A percentile compares a stretch with the other conserved stretches of the same genome.
phyloP scores from a whole-genome alignment of 2,113 vertebrate species.

The Rhinopomastus cyanomelas region DNA sequence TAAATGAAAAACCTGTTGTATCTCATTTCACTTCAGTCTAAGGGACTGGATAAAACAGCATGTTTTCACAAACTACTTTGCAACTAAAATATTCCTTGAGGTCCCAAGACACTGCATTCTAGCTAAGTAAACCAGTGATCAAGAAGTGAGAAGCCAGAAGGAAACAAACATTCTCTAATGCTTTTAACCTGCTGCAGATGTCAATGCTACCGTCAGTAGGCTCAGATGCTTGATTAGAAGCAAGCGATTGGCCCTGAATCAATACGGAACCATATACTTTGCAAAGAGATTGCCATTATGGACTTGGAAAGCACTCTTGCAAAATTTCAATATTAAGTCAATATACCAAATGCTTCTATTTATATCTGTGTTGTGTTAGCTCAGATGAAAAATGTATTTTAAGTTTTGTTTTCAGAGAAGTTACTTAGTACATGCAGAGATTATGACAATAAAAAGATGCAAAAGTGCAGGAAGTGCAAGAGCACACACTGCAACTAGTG shows the following conservation, averaged over 20 bases:
- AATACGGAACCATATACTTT: conserved; percentile 62
- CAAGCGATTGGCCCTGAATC: conserved; percentile 61
- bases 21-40: not conserved
- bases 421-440: conserved; percentile 35
- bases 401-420: conserved; percentile 43
- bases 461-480: conserved; percentile 18
- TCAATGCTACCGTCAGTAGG: conserved; percentile 31
- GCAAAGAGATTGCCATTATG: conserved; percentile 69
- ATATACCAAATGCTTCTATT: conserved; percentile 67
- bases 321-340: conserved; percentile 72
- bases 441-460: not conserved
- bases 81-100: not conserved
- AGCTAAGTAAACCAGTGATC: not conserved
- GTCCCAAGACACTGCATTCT: not conserved
- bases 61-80: not conserved
- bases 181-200: conserved; percentile 39
- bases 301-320: conserved; percentile 52
- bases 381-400: conserved; percentile 56
- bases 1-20: not conserved
- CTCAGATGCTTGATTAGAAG: conserved; percentile 39
- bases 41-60: not conserved
- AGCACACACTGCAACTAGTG: not conserved
- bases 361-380: conserved; percentile 26
- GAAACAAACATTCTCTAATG: not conserved
- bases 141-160: conserved; percentile 41